Conservation (phyloP, 2,797 vertebrate genomes). For the Falco novaeseelandiae region DNA sequence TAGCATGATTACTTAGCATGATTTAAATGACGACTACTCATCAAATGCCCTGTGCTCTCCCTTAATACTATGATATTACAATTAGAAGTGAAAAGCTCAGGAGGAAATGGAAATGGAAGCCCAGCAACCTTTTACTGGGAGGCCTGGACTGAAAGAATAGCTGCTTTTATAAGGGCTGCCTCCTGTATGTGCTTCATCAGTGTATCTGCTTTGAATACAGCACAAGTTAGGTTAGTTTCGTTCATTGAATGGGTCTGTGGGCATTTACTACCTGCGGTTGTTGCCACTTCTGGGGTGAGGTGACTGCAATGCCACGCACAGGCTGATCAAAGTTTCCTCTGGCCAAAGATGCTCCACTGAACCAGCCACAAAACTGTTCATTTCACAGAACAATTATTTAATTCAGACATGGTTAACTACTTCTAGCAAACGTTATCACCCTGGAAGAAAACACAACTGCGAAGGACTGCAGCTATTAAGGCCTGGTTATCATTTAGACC, state of each 20-base stretch:
- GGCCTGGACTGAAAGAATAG: background rate
- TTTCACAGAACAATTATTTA: background rate
- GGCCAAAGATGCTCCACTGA: background rate
- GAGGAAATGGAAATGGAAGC: background rate
- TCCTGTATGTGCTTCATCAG: background rate
- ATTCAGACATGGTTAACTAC: background rate
- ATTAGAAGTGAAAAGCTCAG: constrained; percentile 11
- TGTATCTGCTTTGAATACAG: background rate
- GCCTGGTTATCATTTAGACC: background rate
- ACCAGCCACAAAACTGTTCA: background rate
- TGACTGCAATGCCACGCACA: background rate
- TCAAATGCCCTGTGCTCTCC: background rate
- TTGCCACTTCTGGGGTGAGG: background rate
- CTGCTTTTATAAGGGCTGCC: background rate
- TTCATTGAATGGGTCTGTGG: background rate
- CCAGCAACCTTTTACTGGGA: background rate
- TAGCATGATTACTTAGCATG: background rate
- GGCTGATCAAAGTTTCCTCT: background rate
- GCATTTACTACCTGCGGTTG: background rate
- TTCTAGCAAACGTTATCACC: background rate
- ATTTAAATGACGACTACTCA: background rate
- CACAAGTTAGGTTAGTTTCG: background rate
- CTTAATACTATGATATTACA: background rate
- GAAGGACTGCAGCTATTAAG: background rate
- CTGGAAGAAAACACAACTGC: background rate